Percentiles rank a stretch among this genome's conserved stretches.
phyloP scores from a whole-genome alignment of 2,797 vertebrate genomes.

The Lepilemur septentrionalis region DNA sequence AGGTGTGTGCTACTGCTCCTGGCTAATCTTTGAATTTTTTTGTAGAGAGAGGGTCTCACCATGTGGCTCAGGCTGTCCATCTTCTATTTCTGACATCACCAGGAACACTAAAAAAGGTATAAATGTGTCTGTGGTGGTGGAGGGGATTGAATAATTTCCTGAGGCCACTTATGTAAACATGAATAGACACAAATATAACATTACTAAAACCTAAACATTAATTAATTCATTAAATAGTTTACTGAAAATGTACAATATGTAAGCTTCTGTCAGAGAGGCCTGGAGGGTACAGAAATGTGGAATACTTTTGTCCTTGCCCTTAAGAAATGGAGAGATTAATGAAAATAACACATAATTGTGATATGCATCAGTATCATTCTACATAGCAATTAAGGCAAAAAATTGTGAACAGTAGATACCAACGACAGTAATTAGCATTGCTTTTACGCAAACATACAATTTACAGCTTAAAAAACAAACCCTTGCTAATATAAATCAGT shows the following conservation, averaged over 20 bases:
- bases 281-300: neutral
- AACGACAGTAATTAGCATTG: constrained; percentile 38
- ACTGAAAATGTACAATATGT: constrained; percentile 1
- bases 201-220: neutral
- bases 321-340: neutral
- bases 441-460: neutral
- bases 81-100: neutral
- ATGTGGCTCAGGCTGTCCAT: neutral
- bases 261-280: neutral
- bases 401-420: neutral
- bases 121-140: neutral
- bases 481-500: neutral
- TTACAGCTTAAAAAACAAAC: constrained; percentile 10
- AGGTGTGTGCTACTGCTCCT: neutral
- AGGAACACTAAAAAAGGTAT: neutral
- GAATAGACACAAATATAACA: neutral
- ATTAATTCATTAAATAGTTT: constrained; percentile 31
- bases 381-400: constrained; percentile 55
- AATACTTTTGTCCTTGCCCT: neutral
- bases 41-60: neutral
- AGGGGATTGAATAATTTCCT: neutral
- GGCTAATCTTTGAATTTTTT: neutral
- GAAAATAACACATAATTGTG: constrained; percentile 34
- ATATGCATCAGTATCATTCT: neutral
- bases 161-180: neutral